Evolutionary conservation across 2,888 invertebrate genomes (phyloP).

Genomic region (Apamea sordens): DNA sequence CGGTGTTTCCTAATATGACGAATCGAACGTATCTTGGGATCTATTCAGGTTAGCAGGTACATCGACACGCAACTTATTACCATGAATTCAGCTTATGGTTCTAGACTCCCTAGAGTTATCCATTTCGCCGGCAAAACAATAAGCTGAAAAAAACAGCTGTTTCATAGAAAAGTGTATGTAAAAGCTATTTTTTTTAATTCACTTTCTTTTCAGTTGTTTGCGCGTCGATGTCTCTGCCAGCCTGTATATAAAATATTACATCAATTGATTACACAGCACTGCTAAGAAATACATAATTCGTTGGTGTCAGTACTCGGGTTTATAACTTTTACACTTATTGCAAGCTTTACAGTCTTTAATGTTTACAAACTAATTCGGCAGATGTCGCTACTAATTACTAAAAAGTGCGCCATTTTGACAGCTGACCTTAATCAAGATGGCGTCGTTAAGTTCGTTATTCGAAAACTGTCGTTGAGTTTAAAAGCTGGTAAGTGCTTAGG

Average conservation of each 20-base stretch:
- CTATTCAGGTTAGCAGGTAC: too few relatives aligned
- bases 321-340: slow-evolving; percentile 13
- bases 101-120: too few relatives aligned
- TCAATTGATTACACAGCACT: neutral
- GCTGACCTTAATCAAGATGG: slow-evolving; percentile 78
- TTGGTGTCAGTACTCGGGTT: slow-evolving; percentile 1
- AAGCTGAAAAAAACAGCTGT: too few relatives aligned
- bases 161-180: too few relatives aligned
- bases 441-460: slow-evolving; percentile 76
- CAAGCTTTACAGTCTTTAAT: slow-evolving; percentile 22
- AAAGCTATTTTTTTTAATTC: too few relatives aligned
- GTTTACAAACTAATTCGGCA: slow-evolving; percentile 54
- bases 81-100: too few relatives aligned
- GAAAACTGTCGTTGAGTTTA: slow-evolving; percentile 74
- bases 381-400: slow-evolving; percentile 65
- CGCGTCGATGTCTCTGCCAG: too few relatives aligned
- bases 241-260: neutral
- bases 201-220: too few relatives aligned
- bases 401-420: slow-evolving; percentile 67
- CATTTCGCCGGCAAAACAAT: too few relatives aligned
- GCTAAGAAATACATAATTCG: neutral
- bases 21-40: too few relatives aligned
- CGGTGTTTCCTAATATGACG: too few relatives aligned
- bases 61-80: too few relatives aligned
- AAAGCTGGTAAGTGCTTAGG: slow-evolving; percentile 76